These are phyloP conservation scores for Ptychoptera contaminata DNA, from an alignment of 2,888 invertebrate species.

Conservation along the genomic window DNA sequence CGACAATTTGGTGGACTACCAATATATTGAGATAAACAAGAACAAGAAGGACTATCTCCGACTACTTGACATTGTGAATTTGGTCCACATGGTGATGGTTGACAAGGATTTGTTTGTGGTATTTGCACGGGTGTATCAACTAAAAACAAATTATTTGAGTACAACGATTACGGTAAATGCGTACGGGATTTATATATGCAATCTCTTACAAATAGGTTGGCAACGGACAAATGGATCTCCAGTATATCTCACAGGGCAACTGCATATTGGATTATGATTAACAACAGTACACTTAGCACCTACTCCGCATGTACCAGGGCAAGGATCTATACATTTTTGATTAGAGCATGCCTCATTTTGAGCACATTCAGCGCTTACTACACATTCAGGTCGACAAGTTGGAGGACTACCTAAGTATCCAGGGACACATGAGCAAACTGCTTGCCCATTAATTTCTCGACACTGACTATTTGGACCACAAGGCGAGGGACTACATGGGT, in stretches of 20 bases:
- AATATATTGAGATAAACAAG: conserved; percentile 39
- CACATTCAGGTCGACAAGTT: conserved; percentile 55
- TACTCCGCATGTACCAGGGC: conserved; percentile 53
- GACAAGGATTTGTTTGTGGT: conserved; percentile 36
- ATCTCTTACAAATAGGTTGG: conserved; percentile 35
- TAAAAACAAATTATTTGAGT: too few species aligned
- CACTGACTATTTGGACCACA: conserved; percentile 50
- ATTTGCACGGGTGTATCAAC: conserved; percentile 18
- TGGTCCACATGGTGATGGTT: conserved; percentile 47
- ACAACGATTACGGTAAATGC: background rate
- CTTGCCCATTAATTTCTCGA: conserved; percentile 43
- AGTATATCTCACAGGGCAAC: conserved; percentile 42
- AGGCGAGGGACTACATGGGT: conserved; percentile 43
- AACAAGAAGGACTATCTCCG: conserved; percentile 46
- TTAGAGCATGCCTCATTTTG: conserved; percentile 54
- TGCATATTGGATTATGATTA: conserved; percentile 59
- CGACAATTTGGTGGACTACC: conserved; percentile 60
- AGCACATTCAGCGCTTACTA: conserved; percentile 54
- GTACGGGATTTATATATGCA: background rate
- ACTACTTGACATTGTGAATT: conserved; percentile 47
- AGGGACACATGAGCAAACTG: conserved; percentile 51
- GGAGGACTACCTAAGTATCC: conserved; percentile 48
- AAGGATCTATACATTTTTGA: conserved; percentile 57
- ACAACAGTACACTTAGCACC: conserved; percentile 60
- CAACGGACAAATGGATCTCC: conserved; percentile 53